A percentile compares a stretch with the other conserved stretches of the same genome.
phyloP scores from a whole-genome alignment of 2,113 vertebrate species.

The Columba livia region DNA sequence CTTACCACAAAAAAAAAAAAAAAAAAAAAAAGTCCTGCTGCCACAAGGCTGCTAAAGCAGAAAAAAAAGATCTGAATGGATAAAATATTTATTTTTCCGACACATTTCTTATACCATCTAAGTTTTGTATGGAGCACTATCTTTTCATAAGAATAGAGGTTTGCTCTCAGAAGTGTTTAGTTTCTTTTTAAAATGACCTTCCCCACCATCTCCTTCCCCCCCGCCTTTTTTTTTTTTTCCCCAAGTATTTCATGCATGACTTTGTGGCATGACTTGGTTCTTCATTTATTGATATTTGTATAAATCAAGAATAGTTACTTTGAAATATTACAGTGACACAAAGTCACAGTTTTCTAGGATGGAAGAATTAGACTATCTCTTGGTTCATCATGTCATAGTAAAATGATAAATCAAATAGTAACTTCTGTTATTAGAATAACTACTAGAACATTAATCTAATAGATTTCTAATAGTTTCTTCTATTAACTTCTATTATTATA shows the following conservation, averaged over 20 bases:
- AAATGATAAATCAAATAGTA: neutral
- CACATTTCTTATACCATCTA: neutral
- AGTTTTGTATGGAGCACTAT: neutral
- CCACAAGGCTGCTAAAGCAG: neutral
- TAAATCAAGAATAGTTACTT: neutral
- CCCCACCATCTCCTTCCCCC: too few relatives aligned
- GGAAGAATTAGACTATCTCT: neutral
- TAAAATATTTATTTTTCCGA: neutral
- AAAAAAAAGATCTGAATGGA: neutral
- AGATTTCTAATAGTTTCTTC: neutral
- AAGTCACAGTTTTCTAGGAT: neutral
- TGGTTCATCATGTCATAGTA: neutral
- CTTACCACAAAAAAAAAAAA: too few relatives aligned
- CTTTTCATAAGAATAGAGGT: neutral
- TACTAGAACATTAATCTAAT: neutral
- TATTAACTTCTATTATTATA: neutral
- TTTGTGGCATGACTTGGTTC: neutral
- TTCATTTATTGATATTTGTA: neutral
- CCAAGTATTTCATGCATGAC: neutral
- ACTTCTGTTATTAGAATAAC: neutral
- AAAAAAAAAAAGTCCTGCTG: neutral
- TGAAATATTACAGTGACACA: neutral
- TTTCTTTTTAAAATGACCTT: neutral
- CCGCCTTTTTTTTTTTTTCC: neutral
- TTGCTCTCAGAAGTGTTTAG: neutral